Evolutionary conservation across 2,888 invertebrate genomes (phyloP), one percentile per base, ranked within the genome.

Genomic region (Troides oblongomaculatus): DNA sequence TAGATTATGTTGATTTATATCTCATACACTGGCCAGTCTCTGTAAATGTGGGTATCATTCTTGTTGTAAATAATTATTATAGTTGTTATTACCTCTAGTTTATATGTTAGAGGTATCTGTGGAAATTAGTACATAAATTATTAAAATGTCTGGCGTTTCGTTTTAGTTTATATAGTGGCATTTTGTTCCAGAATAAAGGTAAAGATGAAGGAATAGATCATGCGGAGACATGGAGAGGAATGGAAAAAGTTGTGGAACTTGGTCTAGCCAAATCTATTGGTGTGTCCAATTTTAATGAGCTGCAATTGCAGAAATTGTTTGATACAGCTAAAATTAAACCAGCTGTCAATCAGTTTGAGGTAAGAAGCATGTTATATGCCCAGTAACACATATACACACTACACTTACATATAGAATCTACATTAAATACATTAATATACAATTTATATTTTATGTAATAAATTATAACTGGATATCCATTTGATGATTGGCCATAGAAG

Each of bases 1-100:
- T 97, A 59, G 94, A 95, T 6, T 97, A 97, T 83, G 88, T 98
- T 18, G 97, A 97, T 82, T 89, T 97, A 18, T 97, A 96, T 79
- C 93, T 97, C 10, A 94, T 97, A 73, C 97, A 97, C 80, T 96
- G 97, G 95, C 97, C 97, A 1, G 90, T 96, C 67, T 96, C 95
- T 17, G 73, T 80, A 7, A 83, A 84, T 82, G 92, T 91, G 77
- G 83, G 90, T 84, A 67, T 67, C 7, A 50, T 23, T 36, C 18
- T 60, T n/a, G 25, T 53, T n/a, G 30, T 30, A 30, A 53, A 53
- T 18, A 4, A 53, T n/a, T 6, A 53, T 53, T 4, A n/a, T 53
- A 53, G 18, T 53, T n/a, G n/a, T 53, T n/a, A 18, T 53, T 53
- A n/a, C 18, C 5, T 53, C 5, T 53, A n/a, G n/a, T 53, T 10